phyloP scores from a whole-genome alignment of 2,888 invertebrate species.

The Hedya salicella region DNA sequence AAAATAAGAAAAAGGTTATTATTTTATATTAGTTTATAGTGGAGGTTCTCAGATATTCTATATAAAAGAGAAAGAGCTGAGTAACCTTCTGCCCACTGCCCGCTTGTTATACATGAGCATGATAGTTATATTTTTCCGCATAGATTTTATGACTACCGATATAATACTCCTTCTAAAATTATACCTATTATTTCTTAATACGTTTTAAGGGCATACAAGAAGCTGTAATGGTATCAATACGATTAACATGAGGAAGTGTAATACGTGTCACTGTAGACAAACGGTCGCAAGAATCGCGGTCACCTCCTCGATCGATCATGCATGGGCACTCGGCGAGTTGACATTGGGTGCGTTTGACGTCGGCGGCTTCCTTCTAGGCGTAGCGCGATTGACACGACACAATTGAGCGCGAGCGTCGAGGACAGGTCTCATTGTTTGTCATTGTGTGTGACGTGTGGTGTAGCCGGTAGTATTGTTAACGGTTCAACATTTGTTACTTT shows the following conservation, averaged over 20 bases:
- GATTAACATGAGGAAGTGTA: conserved; percentile 27
- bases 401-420: conserved; percentile 49
- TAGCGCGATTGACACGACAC: conserved; percentile 63
- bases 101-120: neutral
- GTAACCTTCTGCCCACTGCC: neutral
- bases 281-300: conserved; percentile 56
- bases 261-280: conserved; percentile 47
- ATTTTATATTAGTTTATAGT: no score
- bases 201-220: conserved; percentile 10
- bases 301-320: conserved; percentile 57
- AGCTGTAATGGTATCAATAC: conserved; percentile 5
- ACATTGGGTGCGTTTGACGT: conserved; percentile 69
- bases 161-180: conserved; percentile 10
- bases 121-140: conserved; percentile 13
- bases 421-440: conserved; percentile 54
- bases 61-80: neutral
- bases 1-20: neutral
- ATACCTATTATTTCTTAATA: conserved; percentile 16
- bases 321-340: conserved; percentile 56
- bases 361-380: conserved; percentile 65
- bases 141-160: neutral
- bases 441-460: conserved; percentile 44
- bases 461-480: neutral
- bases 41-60: neutral
- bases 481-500: neutral